phyloP scores from a whole-genome alignment of 2,888 invertebrate genomes.

The Baronia brevicornis region DNA sequence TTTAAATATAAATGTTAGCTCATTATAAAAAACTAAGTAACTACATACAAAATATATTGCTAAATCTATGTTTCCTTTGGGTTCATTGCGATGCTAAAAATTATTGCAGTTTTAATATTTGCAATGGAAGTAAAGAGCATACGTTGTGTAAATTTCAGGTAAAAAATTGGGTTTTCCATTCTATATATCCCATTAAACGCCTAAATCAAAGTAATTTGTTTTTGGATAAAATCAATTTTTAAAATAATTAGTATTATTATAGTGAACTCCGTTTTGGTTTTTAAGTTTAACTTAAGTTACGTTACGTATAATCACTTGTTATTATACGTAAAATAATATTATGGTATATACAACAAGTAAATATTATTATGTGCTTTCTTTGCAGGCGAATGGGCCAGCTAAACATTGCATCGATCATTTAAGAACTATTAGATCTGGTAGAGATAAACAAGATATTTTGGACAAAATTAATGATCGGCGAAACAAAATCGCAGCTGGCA shows the following conservation, averaged over 20 bases:
- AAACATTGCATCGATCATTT: slow-evolving; percentile 43
- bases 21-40: not conserved
- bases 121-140: slow-evolving; percentile 40
- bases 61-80: slow-evolving; percentile 15
- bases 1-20: slow-evolving; percentile 3
- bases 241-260: too few relatives aligned
- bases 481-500: slow-evolving; percentile 57
- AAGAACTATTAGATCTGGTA: slow-evolving; percentile 34
- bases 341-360: too few relatives aligned
- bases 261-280: too few relatives aligned
- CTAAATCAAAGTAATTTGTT: too few relatives aligned
- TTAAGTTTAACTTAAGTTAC: too few relatives aligned
- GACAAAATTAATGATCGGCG: slow-evolving; percentile 58
- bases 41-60: not conserved
- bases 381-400: slow-evolving; percentile 37
- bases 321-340: too few relatives aligned
- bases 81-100: slow-evolving; percentile 24
- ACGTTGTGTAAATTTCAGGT: slow-evolving; percentile 50
- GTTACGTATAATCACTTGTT: too few relatives aligned
- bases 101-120: slow-evolving; percentile 37
- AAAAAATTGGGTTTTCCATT: too few relatives aligned
- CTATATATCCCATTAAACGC: too few relatives aligned
- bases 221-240: too few relatives aligned
- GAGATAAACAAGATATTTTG: slow-evolving; percentile 42
- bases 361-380: slow-evolving; percentile 5